phyloP scores from a whole-genome alignment of 2,888 invertebrate genomes.

The Melinaea marsaeus region DNA sequence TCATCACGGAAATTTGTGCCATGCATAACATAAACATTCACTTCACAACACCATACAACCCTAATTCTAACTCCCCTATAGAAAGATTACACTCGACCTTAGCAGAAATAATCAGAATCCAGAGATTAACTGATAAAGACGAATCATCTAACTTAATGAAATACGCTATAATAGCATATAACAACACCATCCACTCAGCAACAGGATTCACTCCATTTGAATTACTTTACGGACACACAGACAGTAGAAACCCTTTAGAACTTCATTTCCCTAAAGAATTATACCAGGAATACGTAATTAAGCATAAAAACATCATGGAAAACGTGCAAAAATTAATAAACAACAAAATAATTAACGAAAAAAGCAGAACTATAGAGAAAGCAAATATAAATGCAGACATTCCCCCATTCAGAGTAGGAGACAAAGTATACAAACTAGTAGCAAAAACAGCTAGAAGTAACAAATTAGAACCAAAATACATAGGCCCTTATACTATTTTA shows the following conservation, averaged over 20 bases:
- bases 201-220: constrained; percentile 29
- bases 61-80: constrained; percentile 28
- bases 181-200: constrained; percentile 25
- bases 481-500: constrained; percentile 35
- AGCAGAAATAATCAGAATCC: constrained; percentile 29
- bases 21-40: constrained; percentile 25
- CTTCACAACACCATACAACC: constrained; percentile 25
- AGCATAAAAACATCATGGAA: constrained; percentile 63
- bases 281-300: constrained; percentile 84
- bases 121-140: constrained; percentile 21
- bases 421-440: constrained; percentile 35
- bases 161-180: constrained; percentile 28
- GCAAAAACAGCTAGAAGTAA: constrained; percentile 36
- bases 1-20: constrained; percentile 22
- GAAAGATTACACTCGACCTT: constrained; percentile 30
- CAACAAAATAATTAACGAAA: constrained; percentile 13
- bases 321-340: constrained; percentile 30
- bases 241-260: constrained; percentile 9
- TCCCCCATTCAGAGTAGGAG: constrained; percentile 33
- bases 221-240: constrained; percentile 25
- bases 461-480: constrained; percentile 31
- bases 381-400: constrained; percentile 27
- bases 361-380: constrained; percentile 27
- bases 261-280: constrained; percentile 49
- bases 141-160: constrained; percentile 11